These are phyloP conservation scores for Troglohyphantes excavatus DNA, from an alignment of 2,888 invertebrate genomes.

Conservation along the genomic window DNA sequence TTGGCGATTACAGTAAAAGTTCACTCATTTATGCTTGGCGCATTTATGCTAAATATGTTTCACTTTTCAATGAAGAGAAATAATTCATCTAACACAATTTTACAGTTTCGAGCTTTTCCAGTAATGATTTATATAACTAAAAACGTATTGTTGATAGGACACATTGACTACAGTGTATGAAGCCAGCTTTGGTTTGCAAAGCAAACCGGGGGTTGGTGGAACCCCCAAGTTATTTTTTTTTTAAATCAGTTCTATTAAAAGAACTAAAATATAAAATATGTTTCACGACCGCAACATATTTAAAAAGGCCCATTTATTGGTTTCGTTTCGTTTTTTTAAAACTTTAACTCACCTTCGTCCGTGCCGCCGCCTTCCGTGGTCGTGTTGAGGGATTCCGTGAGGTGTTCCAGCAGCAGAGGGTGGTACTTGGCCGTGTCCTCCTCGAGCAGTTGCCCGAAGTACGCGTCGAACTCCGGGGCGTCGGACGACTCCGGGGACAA, in stretches of 20 bases:
- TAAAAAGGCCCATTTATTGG: neutral
- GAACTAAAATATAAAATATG: neutral
- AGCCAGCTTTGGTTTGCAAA: no score
- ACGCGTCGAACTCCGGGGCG: slow-evolving; percentile 70
- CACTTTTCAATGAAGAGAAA: no score
- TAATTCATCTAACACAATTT: no score
- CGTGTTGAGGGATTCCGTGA: neutral
- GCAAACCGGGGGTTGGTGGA: no score
- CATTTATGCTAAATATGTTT: no score
- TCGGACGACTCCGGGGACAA: slow-evolving; percentile 60
- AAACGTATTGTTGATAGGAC: no score
- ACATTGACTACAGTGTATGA: no score
- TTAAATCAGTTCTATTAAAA: neutral
- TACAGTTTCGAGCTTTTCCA: no score
- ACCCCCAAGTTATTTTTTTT: no score
- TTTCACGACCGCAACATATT: neutral
- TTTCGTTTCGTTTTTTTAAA: neutral
- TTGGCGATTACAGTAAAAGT: no score
- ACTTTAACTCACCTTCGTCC: slow-evolving; percentile 7
- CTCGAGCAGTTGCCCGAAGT: slow-evolving; percentile 69
- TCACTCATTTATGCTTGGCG: no score
- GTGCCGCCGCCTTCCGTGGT: neutral
- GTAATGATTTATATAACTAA: no score
- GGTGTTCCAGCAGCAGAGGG: slow-evolving; percentile 61
- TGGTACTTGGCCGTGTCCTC: slow-evolving; percentile 66